Base-by-base conservation (phyloP, 2,113 vertebrate species). In the Poeciliopsis prolifica region DNA sequence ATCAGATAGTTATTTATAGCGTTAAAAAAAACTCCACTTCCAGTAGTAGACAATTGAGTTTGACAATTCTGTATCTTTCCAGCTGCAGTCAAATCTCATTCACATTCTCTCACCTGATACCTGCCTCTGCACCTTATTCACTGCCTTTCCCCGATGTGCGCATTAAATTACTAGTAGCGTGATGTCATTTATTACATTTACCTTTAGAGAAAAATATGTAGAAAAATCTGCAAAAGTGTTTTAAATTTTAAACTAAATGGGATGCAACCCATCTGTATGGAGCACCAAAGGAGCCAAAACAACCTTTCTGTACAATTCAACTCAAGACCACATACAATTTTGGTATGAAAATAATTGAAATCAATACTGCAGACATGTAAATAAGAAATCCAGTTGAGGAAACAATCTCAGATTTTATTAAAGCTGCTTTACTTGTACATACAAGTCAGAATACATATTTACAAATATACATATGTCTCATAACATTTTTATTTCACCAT, bases 381-480 rank as follows among this genome's bases (percentile, higher is more conserved):
- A 24, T 11, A 1, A 19, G 28, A 29, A 68, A 28, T 10, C 61
- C 11, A 12, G 44, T 77, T 88, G 66, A 88, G 85, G 72, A 85
- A 87, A 91, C 89, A 48, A 86, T 90, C 71, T 92, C 87, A 86
- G 81, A 91, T 84, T 95, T 95, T 94, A 95, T 94, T 95, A 92
- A 94, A 93, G 91, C 82, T 84, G 89, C 79, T 90, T 92, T 87
- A 70, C 88, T 89, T 90, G 84, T 94, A 89, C 87, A 91, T 94
- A 93, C 89, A 94, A 87, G 85, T 92, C 86, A 93, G 89, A 94
- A 90, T 94, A 95, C 92, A 95, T 94, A 94, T 95, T 79, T 95
- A 95, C 91, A 93, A 92, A 89, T 95, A 78, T 93, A 94, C 74
- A 65, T 66, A 92, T 86, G 70, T 87, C 76, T 86, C 75, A 82